Conservation (phyloP, 2,113 vertebrate species). For the Cathartes aura region DNA sequence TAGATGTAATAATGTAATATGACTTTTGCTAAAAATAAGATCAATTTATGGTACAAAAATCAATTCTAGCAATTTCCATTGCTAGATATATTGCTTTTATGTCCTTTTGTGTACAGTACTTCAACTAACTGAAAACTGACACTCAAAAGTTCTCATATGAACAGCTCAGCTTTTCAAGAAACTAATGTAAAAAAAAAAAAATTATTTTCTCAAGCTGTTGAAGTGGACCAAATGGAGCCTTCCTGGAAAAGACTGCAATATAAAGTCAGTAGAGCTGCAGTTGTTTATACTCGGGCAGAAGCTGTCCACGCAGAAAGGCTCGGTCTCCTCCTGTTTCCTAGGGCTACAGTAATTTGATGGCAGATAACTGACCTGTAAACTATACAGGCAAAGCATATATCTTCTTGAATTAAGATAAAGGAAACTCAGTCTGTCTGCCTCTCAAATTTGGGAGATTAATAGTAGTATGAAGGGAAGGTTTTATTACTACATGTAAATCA, state of each 20-base stretch:
- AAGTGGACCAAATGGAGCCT: background rate
- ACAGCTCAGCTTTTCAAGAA: background rate
- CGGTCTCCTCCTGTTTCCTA: accelerated
- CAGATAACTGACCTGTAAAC: background rate
- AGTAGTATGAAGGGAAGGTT: background rate
- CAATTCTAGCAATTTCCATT: constrained; percentile 35
- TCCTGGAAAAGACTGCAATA: background rate
- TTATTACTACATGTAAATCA: constrained; percentile 32
- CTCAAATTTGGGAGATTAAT: background rate
- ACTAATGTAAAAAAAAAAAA: background rate
- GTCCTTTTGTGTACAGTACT: background rate
- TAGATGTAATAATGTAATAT: constrained; percentile 14
- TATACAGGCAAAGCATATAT: background rate
- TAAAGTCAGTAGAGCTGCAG: background rate
- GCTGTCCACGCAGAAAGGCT: background rate
- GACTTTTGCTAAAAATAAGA: constrained; percentile 51
- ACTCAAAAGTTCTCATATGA: constrained; percentile 3
- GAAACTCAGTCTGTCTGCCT: background rate
- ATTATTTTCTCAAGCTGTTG: background rate
- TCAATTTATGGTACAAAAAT: constrained; percentile 40
- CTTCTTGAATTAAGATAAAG: constrained; percentile 11
- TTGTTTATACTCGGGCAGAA: background rate
- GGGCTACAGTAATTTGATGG: background rate
- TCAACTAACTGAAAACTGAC: constrained; percentile 24
- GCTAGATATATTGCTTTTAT: constrained; percentile 35